Evolutionary conservation across 2,797 vertebrate species (phyloP).

Genomic region (Hyperoplus lanceolatus): DNA sequence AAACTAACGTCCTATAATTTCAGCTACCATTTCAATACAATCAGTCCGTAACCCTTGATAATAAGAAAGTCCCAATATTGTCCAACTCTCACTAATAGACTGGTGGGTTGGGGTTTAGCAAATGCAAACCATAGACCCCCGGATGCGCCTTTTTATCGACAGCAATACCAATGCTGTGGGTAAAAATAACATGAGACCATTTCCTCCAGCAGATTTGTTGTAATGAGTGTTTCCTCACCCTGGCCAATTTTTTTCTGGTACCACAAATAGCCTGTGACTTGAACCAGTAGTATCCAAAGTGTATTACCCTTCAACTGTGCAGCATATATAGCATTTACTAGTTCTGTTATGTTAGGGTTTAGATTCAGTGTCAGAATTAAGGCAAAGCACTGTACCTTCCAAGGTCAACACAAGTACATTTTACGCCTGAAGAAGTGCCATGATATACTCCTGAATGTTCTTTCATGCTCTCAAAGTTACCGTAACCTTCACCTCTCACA

Average conservation of each 20-base stretch:
- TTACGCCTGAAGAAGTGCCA: slow-evolving; percentile 34
- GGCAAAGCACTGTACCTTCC: slow-evolving; percentile 7
- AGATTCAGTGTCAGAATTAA: slow-evolving; percentile 30
- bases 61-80: slow-evolving; percentile 8
- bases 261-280: neutral
- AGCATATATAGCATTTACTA: slow-evolving; percentile 12
- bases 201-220: neutral
- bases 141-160: neutral
- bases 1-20: neutral
- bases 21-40: neutral
- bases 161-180: neutral
- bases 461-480: slow-evolving; percentile 51
- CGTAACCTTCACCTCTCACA: slow-evolving; percentile 50
- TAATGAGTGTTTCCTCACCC: neutral
- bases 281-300: slow-evolving; percentile 26
- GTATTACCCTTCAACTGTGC: slow-evolving; percentile 19
- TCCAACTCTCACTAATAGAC: neutral
- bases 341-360: neutral
- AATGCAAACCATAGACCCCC: slow-evolving; percentile 1
- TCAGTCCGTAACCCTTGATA: slow-evolving; percentile 5
- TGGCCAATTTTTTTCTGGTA: neutral
- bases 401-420: slow-evolving; percentile 31
- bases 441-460: slow-evolving; percentile 39
- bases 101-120: neutral
- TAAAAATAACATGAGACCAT: slow-evolving; percentile 1